Conservation (phyloP, 2,797 vertebrate species). For the Mallotus villosus region DNA sequence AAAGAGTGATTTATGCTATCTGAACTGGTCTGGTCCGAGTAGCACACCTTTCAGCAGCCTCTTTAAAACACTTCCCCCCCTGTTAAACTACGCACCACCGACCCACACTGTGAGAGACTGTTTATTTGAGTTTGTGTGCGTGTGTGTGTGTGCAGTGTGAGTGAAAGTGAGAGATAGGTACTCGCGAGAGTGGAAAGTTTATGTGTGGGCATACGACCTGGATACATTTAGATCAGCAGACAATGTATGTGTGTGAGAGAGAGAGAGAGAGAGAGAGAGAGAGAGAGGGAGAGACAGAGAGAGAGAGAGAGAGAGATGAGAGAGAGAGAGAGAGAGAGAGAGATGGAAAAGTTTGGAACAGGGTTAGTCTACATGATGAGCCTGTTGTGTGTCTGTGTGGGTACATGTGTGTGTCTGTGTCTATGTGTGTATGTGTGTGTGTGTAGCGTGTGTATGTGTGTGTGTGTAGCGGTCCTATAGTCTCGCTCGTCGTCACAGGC, state of each 20-base stretch:
- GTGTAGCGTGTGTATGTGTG: constrained; percentile 29
- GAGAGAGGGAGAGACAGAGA: background rate
- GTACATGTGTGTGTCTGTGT: constrained; percentile 18
- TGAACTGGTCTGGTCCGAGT: constrained; percentile 43
- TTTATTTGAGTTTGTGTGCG: too few relatives aligned
- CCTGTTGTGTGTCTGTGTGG: background rate
- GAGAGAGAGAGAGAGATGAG: background rate
- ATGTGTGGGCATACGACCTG: too few relatives aligned
- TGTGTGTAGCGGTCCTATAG: constrained; percentile 23
- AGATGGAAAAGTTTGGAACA: background rate
- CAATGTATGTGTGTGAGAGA: background rate
- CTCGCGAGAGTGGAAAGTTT: too few relatives aligned
- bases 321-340: background rate
- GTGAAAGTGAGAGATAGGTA: too few relatives aligned
- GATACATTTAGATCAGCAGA: too few relatives aligned
- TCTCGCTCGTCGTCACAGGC: constrained; percentile 50
- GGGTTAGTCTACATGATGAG: too few relatives aligned
- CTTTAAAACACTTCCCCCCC: constrained; percentile 68
- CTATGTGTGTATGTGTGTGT: constrained; percentile 18
- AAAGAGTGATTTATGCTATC: constrained; percentile 54
- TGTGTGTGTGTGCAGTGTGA: too few relatives aligned
- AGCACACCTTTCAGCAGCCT: constrained; percentile 66
- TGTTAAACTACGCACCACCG: constrained; percentile 63
- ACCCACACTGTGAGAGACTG: constrained; percentile 42
- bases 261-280: background rate